Base-by-base conservation (phyloP, 2,113 vertebrate genomes). In the Osmerus eperlanus region DNA sequence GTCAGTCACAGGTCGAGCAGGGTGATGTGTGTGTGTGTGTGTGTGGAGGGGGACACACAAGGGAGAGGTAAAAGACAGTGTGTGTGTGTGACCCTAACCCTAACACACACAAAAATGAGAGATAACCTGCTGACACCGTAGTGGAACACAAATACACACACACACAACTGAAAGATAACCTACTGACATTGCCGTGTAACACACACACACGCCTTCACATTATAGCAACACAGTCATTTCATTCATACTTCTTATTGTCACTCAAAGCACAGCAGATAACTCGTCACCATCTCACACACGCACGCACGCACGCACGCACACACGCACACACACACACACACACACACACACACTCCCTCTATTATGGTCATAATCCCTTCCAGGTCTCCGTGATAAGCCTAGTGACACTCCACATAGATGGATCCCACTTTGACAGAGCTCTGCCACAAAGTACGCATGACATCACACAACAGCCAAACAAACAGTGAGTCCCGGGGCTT, bases 181-280 rank as follows among this genome's bases (percentile, higher is more conserved):
- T 12, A 60, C 12, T 23, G 25, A 61, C 59, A 61, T 23, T n/a
- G 13, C 12, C 7, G 21, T 23, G 13, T 25, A 13, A 61, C 11
- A 61, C 21, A 4, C 59, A 83, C 86, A 83, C 85, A 78, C 77
- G 59, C 79, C 0, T 59, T 25, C 36, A 67, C 76, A 77, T 67
- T 60, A 41, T 13, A 16, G 64, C 64, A 23, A 41, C 56, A 23
- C 70, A 69, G 83, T 65, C 63, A 75, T 84, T 70, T 82, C 74
- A 74, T 54, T 28, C 68, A 77, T 66, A 68, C 16, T 3, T 12
- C 65, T 55, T 7, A 36, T 36, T 36, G 32, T 36, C 32, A 5
- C 53, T 54, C 53, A 54, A 18, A 18, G 12, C 16, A 14, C 53
- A 54, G 2, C 53, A 13, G 13, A 14, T 14, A 28, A 14, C 21